Base-by-base conservation (phyloP, 2,113 vertebrate species). In the Eonycteris spelaea region DNA sequence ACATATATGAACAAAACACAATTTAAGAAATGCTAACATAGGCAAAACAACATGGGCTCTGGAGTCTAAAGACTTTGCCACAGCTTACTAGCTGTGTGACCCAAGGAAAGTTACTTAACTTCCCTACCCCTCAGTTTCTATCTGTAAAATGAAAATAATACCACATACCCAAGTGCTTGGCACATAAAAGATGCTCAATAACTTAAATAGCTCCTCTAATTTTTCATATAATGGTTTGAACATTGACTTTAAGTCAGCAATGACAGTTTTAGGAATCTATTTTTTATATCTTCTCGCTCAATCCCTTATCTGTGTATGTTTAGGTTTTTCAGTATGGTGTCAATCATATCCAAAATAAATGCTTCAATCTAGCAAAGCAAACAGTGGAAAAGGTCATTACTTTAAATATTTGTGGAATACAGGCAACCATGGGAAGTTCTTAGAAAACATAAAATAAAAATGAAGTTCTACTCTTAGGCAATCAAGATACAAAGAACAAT, bases 91-190 rank as follows among this genome's bases (percentile, higher is more conserved):
- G 7, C 24, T 82, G 15, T 87, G 48, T 79, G 57, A 74, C 43
- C n/a, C 19, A 48, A 7, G 15, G 63, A 80, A 89, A 95, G 40
- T 94, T 84, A 74, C 5, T 55, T 93, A n/a, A 96, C 61, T 92
- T 88, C 57, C 65, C 10, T 65, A 13, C n/a, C 40, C 15, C 26
- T 95, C 84, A 88, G 30, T 90, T 90, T 90, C 92, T 61, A 71
- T 48, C 30, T 94, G 43, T 70, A 86, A 86, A 82, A 94, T 55
- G 45, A 87, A 93, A 97, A 93, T 22, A 86, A 10, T 12, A 96
- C 18, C 28, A 92, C 55, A 21, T 43, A 75, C 33, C 10, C 63
- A 11, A 75, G 68, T 18, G 5, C 26, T 5, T 24, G 38, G 21
- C 63, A 89, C n/a, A 74, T 8, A 84, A 88, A 91, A 91, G 43